Evolutionary conservation across 2,888 invertebrate species (phyloP).

Genomic region (Sarcophaga rosellei): DNA sequence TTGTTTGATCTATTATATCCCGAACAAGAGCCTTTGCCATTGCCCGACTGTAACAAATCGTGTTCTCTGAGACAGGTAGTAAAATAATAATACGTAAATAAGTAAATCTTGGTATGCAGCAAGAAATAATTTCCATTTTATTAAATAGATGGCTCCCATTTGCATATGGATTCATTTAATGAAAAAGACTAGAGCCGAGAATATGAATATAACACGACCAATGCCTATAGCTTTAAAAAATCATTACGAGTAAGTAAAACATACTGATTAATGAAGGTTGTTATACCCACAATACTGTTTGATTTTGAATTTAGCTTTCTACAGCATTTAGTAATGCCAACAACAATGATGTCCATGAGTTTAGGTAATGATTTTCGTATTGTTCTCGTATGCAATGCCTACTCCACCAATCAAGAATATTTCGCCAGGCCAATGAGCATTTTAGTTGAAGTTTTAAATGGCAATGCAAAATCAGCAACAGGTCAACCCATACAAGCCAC

Average conservation of each 20-base stretch:
- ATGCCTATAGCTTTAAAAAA: constrained; percentile 91
- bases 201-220: constrained; percentile 88
- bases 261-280: not conserved
- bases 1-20: constrained; percentile 96
- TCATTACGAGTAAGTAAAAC: constrained; percentile 87
- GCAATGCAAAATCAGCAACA: constrained; percentile 84
- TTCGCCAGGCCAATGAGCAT: constrained; percentile 96
- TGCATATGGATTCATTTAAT: constrained; percentile 98
- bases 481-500: constrained; percentile 87
- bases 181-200: constrained; percentile 95
- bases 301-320: constrained; percentile 85
- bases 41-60: constrained; percentile 94
- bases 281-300: not conserved
- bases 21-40: constrained; percentile 93
- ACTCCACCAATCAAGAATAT: constrained; percentile 94
- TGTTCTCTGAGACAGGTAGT: constrained; percentile 82
- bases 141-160: constrained; percentile 89
- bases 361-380: constrained; percentile 94
- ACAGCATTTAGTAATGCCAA: constrained; percentile 91
- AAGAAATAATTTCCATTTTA: not conserved
- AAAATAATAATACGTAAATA: not conserved
- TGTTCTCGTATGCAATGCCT: constrained; percentile 96
- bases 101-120: not conserved
- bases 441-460: constrained; percentile 92
- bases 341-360: constrained; percentile 88